phyloP scores from a whole-genome alignment of 2,113 vertebrate genomes.

The Rhea americana region DNA sequence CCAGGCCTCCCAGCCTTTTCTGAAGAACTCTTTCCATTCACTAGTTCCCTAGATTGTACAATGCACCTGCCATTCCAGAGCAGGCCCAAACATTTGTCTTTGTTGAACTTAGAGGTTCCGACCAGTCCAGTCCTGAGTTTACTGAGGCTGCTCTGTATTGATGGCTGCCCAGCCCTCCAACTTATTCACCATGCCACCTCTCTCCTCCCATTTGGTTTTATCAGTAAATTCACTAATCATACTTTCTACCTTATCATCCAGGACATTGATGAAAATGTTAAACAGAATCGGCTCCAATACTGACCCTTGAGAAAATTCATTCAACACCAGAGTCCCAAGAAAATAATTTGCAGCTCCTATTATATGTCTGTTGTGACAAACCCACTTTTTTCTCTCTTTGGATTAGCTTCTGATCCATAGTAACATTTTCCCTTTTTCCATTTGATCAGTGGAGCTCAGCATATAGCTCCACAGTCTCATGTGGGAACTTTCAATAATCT shows the following conservation, averaged over 20 bases:
- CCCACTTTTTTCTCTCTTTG: neutral
- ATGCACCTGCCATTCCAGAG: neutral
- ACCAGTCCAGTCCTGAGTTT: neutral
- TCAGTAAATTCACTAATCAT: neutral
- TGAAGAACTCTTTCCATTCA: neutral
- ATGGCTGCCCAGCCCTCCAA: neutral
- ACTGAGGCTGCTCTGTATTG: neutral
- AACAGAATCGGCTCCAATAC: neutral
- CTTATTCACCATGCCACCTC: neutral
- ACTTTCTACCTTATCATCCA: neutral
- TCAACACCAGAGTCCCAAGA: neutral
- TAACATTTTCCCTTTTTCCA: neutral
- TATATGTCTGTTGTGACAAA: neutral
- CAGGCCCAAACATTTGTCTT: neutral
- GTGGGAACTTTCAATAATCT: neutral
- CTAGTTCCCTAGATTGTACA: neutral
- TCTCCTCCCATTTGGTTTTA: neutral
- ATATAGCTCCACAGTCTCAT: neutral
- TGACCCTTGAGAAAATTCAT: neutral
- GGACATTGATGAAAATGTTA: neutral
- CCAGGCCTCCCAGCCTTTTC: neutral
- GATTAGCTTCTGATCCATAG: neutral
- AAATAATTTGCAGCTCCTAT: neutral
- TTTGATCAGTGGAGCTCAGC: neutral
- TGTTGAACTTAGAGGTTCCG: neutral